phyloP scores from a whole-genome alignment of 2,797 vertebrate species.

The Rhinichthys osculus region DNA sequence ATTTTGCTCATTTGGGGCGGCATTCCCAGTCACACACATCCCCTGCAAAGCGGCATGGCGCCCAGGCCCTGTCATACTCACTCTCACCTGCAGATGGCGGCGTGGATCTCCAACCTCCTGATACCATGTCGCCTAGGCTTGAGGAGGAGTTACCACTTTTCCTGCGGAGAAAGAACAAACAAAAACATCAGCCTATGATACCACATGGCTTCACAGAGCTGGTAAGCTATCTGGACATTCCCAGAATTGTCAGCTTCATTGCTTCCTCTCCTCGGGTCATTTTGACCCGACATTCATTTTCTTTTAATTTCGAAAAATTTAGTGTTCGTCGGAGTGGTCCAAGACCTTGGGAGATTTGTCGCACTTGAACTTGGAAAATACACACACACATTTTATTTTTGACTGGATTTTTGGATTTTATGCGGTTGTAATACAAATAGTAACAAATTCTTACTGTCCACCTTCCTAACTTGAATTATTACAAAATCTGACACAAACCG shows the following conservation, averaged over 20 bases:
- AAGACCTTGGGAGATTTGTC: too few relatives aligned
- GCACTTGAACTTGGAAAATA: too few relatives aligned
- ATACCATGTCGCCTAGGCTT: conserved; percentile 90
- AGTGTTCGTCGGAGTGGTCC: too few relatives aligned
- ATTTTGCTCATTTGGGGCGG: conserved; percentile 26
- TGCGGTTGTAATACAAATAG: too few relatives aligned
- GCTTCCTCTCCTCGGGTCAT: too few relatives aligned
- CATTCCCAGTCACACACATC: conserved; percentile 32
- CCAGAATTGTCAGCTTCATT: neutral
- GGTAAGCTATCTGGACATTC: neutral
- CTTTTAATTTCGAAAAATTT: too few relatives aligned
- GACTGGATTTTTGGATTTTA: too few relatives aligned
- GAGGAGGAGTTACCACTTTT: conserved; percentile 88
- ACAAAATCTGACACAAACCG: neutral
- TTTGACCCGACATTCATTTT: too few relatives aligned
- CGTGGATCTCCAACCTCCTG: conserved; percentile 90
- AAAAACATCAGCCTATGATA: neutral
- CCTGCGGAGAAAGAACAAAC: conserved; percentile 70
- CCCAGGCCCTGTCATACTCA: conserved; percentile 67
- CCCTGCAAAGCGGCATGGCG: conserved; percentile 23
- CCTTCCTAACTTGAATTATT: neutral
- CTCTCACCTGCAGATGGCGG: conserved; percentile 92
- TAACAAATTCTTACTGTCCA: too few relatives aligned
- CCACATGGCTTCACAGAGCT: neutral
- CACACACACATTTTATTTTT: too few relatives aligned